Evolutionary conservation across 2,888 invertebrate species (phyloP), one percentile per base, ranked within the genome.

Genomic region (Apodemia duryi): DNA sequence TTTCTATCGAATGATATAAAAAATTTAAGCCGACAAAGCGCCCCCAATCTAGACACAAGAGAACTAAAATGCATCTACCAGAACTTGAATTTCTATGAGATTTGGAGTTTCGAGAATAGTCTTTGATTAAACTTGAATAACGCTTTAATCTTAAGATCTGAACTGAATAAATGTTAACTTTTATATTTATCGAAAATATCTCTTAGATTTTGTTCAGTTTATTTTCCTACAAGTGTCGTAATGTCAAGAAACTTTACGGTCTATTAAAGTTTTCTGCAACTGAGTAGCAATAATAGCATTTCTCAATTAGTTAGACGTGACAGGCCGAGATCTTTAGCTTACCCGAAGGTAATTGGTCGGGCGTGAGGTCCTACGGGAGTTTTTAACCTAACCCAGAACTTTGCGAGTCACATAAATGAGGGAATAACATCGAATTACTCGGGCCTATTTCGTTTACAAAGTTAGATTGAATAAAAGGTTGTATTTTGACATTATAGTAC

Each of bases 401-500:
- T 85, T 74, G 77, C 77, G 80, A 84, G 84, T 83, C 81, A 80
- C 84, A 83, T 85, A 87, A 87, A 88, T 85, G 86, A 86, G 86
- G 81, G 86, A 86, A 88, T 89, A 88, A 88, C 83, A 85, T 82
- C 82, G 79, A 82, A 87, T 88, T 86, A 88, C 83, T 76, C 74
- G 74, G 71, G 77, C 81, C 80, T 84, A 83, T 83, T 83, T 78
- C 81, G 84, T 80, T 85, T 75, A 73, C 78, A 81, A 88, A 88
- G 88, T 90, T 88, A 84, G 81, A 88, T 88, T 88, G 88, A 90
- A 89, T 89, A 87, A 85, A 87, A 86, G 83, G 84, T 85, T 81
- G 78, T 79, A 75, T 80, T 78, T 77, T 75, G 77, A 75, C 77
- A 81, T 83, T 81, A 82, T 57, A 29, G 28, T 32, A 57, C 76